These are phyloP conservation scores for Drosophila mayri DNA, from an alignment of 1,140 invertebrate species.

Conservation along the genomic window DNA sequence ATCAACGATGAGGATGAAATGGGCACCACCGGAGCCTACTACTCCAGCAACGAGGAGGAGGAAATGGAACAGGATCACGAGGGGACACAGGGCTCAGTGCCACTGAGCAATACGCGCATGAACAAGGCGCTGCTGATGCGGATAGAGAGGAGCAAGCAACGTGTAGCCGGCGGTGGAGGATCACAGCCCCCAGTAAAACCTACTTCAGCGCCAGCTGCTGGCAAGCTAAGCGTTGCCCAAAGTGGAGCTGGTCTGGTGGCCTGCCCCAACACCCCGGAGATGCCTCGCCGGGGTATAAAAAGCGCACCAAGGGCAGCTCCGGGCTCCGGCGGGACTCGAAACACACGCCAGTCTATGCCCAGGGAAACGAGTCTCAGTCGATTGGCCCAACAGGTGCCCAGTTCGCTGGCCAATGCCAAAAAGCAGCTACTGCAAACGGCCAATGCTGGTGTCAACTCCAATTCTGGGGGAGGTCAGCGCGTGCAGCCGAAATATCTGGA, in stretches of 20 bases:
- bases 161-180: constrained; percentile 55
- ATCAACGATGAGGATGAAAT: constrained; percentile 82
- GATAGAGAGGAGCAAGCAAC: constrained; percentile 83
- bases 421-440: constrained; percentile 83
- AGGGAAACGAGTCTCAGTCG: constrained; percentile 82
- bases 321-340: constrained; percentile 35
- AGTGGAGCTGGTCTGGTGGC: constrained; percentile 75
- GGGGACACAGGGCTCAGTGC: constrained; percentile 41
- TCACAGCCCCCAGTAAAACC: constrained; percentile 69
- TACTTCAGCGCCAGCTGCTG: constrained; percentile 70
- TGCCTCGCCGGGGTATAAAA: constrained; percentile 83
- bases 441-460: constrained; percentile 46
- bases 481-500: constrained; percentile 86
- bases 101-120: constrained; percentile 86
- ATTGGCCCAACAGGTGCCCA: constrained; percentile 78
- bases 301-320: constrained; percentile 62
- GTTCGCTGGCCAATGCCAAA: constrained; percentile 80
- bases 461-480: constrained; percentile 22
- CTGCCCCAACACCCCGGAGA: constrained; percentile 86
- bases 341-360: constrained; percentile 80
- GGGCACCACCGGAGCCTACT: constrained; percentile 75
- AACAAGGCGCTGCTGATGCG: constrained; percentile 86
- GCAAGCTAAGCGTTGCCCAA: constrained; percentile 55
- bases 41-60: constrained; percentile 77
- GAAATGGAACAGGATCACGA: constrained; percentile 9